Percentiles rank a stretch among this genome's conserved stretches.
Evolutionary conservation across 1,140 invertebrate species (phyloP).

Genomic region (Mactra quadrangularis): DNA sequence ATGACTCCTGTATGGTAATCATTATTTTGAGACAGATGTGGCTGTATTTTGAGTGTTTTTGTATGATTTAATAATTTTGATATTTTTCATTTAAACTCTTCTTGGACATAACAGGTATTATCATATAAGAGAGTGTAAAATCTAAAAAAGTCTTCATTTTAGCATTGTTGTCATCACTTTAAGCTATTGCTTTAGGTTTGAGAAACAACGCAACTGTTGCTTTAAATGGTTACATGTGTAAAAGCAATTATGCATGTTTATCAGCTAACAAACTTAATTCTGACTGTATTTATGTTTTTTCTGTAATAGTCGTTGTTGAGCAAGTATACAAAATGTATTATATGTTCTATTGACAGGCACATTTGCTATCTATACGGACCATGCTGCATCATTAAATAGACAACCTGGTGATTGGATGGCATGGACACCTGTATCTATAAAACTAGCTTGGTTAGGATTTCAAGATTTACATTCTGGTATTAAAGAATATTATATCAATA

Average conservation of each 20-base stretch:
- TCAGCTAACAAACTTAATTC: neutral
- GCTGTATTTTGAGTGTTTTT: too few species aligned
- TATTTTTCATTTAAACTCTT: neutral
- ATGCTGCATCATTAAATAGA: constrained; percentile 59
- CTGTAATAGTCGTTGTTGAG: neutral
- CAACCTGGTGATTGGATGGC: constrained; percentile 59
- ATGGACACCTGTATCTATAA: constrained; percentile 50
- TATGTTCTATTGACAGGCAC: constrained; percentile 43
- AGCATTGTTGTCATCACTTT: too few species aligned
- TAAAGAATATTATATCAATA: constrained; percentile 53
- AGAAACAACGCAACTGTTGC: too few species aligned
- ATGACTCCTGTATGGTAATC: too few species aligned
- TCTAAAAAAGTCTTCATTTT: too few species aligned
- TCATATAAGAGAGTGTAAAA: too few species aligned
- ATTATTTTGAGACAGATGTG: too few species aligned
- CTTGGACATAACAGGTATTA: too few species aligned
- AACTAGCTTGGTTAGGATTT: constrained; percentile 69
- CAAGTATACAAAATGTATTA: neutral
- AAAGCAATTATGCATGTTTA: too few species aligned
- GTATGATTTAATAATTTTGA: neutral
- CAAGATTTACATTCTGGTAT: constrained; percentile 66
- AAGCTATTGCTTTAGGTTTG: too few species aligned
- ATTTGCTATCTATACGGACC: constrained; percentile 67
- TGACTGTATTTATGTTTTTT: neutral
- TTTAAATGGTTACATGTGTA: too few species aligned